Base-by-base conservation (phyloP, 2,113 vertebrate genomes). In the Cyprinus carpio region DNA sequence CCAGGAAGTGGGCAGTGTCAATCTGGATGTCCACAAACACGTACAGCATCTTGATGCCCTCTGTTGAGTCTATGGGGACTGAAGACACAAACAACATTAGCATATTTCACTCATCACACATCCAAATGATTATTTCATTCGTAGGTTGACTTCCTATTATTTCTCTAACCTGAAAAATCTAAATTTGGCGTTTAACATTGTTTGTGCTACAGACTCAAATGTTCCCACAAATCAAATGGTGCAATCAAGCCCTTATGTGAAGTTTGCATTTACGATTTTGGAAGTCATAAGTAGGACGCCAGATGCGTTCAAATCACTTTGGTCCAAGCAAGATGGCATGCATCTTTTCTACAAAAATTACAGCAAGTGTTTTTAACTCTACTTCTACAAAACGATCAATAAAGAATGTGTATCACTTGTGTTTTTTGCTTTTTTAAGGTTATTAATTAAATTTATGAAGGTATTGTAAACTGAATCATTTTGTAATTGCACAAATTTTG, bases 1-100 rank as follows among this genome's bases (percentile, higher is more conserved):
- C 96, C 29, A 99, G 92, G 62, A 99, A 96, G 93, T 99, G 98
- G 34, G 94, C 88, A 0, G 96, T 94, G 91, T 99, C 98, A 54
- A 99, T 96, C 93, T 97, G 96, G 92, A 99, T 98, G 86, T 99
- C 98, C 91, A 99, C 98, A 13, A 99, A 99, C 87, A 99, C 96
- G 2, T 99, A 99, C 5, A 99, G 94, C 95, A 98, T 97, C 92
- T 96, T 96, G 88, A 99, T 94, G 16, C 96, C 97, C 67, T 92
- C 94, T 0, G 95, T 96, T 84, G 96, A 89, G 29, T 99, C 97
- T 16, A 99, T 97, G 81, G 98, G 98, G 90, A 99, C 98, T 99
- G 89, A 31, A 72, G 65, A 64, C 76, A 71, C 75, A 88, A 82
- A 81, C 58, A 86, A 75, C 87, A 85, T 86, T 49, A 91, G 77